These are phyloP conservation scores for Sipha flava DNA, from an alignment of 1,140 invertebrate genomes.

Conservation along the genomic window DNA sequence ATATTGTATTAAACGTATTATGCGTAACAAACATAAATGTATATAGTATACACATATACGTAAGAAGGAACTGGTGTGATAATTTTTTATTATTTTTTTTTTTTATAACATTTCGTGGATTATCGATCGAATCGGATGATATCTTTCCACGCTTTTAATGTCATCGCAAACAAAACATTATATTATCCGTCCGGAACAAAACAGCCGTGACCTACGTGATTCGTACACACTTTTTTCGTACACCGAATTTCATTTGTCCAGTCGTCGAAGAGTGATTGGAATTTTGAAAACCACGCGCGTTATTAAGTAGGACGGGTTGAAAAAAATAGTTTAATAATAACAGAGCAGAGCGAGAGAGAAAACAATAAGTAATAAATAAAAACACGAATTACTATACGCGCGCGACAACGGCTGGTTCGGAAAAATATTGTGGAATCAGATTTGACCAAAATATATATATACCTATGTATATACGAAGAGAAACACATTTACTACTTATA, in stretches of 20 bases:
- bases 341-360: neutral
- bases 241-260: neutral
- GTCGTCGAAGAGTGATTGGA: neutral
- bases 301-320: neutral
- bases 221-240: neutral
- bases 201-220: slow-evolving; percentile 16
- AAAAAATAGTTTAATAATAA: neutral
- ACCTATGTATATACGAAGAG: too few species aligned
- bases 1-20: neutral
- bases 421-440: neutral
- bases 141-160: neutral
- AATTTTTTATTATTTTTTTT: neutral
- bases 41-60: neutral
- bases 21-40: neutral
- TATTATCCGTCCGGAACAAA: neutral
- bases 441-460: too few species aligned
- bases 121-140: neutral
- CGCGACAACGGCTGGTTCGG: neutral
- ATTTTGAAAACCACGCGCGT: neutral
- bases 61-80: neutral
- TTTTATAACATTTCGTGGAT: neutral
- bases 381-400: neutral
- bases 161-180: neutral
- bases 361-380: neutral
- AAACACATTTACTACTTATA: neutral